Conservation (phyloP, 2,888 invertebrate genomes). For the Melinopterus prodromus region DNA sequence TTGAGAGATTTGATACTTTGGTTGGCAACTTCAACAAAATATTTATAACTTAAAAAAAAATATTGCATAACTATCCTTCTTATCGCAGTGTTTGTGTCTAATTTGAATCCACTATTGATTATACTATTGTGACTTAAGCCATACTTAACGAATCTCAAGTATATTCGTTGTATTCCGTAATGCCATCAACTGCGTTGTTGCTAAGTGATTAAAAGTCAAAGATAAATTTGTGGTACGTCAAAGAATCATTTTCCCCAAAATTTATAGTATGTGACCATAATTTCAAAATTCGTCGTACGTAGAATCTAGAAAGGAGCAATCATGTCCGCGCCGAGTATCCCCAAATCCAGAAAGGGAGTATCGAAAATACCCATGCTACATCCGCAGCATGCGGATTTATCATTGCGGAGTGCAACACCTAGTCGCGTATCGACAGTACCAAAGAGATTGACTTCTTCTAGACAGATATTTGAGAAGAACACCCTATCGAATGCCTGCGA, state of each 20-base stretch:
- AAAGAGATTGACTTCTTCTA: slow-evolving; percentile 23
- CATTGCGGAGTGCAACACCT: background rate
- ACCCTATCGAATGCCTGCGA: slow-evolving; percentile 29
- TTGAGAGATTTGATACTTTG: too few species aligned
- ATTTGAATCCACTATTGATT: too few species aligned
- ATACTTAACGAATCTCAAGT: background rate
- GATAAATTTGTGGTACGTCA: background rate
- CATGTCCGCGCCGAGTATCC: background rate
- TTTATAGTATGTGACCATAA: background rate
- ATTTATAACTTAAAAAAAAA: too few species aligned
- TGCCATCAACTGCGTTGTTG: background rate
- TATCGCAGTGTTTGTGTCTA: too few species aligned
- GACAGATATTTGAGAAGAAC: slow-evolving; percentile 32
- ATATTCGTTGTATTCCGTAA: background rate
- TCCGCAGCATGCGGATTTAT: too few species aligned
- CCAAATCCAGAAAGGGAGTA: background rate
- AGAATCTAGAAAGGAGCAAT: background rate
- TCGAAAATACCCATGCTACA: background rate
- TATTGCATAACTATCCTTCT: too few species aligned
- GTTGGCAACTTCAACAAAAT: too few species aligned
- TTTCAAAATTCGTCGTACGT: background rate
- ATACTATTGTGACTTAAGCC: background rate
- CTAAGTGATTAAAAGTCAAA: background rate
- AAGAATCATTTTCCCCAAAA: background rate
- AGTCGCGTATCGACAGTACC: background rate